Evolutionary conservation across 2,888 invertebrate species (phyloP).

Genomic region (Hypena proboscidalis): DNA sequence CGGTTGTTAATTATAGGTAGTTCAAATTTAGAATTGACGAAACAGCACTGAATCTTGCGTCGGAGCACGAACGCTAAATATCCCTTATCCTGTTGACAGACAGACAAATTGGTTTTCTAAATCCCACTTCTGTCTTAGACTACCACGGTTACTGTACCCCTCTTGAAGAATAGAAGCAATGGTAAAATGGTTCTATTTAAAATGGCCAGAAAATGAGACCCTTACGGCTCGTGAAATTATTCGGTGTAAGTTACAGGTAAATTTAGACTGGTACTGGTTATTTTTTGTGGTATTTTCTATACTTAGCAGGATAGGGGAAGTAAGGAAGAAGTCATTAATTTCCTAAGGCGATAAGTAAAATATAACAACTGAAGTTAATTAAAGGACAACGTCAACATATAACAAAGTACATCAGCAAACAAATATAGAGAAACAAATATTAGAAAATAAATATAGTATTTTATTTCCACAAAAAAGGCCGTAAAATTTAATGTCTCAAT

Average conservation of each 20-base stretch:
- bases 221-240: constrained; percentile 57
- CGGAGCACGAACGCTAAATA: constrained; percentile 55
- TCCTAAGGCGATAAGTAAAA: constrained; percentile 12
- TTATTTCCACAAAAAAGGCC: too few relatives aligned
- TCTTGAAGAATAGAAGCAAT: background rate
- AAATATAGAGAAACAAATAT: too few relatives aligned
- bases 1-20: constrained; percentile 16
- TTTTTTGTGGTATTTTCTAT: constrained; percentile 34
- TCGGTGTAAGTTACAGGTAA: constrained; percentile 52
- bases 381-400: too few relatives aligned
- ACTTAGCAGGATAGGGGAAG: constrained; percentile 16
- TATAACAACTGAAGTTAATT: background rate
- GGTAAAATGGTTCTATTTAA: constrained; percentile 8
- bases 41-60: constrained; percentile 45
- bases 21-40: constrained; percentile 53
- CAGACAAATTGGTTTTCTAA: constrained; percentile 76
- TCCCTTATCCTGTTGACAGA: constrained; percentile 71
- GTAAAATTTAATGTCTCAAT: constrained; percentile 10
- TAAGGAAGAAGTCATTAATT: constrained; percentile 19
- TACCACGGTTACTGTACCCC: constrained; percentile 37
- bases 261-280: constrained; percentile 44
- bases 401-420: too few relatives aligned
- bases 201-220: constrained; percentile 46
- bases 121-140: constrained; percentile 45
- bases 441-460: too few relatives aligned